Conservation (phyloP, 2,888 invertebrate genomes). For the Callyntrura guangdongensis region DNA sequence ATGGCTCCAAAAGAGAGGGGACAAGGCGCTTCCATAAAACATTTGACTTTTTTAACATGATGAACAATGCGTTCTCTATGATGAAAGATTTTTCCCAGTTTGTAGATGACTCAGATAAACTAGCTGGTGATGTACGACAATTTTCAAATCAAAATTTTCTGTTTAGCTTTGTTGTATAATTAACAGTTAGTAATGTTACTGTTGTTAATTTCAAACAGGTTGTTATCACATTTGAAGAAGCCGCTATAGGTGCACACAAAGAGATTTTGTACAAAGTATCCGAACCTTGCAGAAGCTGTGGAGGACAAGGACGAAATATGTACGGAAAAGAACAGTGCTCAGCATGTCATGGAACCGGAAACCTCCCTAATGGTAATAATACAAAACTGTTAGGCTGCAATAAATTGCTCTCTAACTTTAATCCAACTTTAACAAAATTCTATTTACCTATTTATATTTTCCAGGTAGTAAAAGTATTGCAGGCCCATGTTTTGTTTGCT, state of each 20-base stretch:
- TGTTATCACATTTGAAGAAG: constrained; percentile 96
- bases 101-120: not conserved
- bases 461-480: constrained; percentile 22
- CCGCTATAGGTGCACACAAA: constrained; percentile 98
- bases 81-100: constrained; percentile 24
- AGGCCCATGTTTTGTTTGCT: constrained; percentile 63
- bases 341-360: constrained; percentile 97
- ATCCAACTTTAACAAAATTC: no score
- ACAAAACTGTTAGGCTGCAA: no score
- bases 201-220: constrained; percentile 88
- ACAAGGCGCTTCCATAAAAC: constrained; percentile 37
- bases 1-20: constrained; percentile 5
- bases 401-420: no score
- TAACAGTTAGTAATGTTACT: no score
- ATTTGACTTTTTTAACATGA: constrained; percentile 51
- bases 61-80: constrained; percentile 55
- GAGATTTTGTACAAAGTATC: constrained; percentile 96
- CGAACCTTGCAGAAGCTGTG: constrained; percentile 96
- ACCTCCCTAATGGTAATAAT: constrained; percentile 45
- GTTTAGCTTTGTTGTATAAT: not conserved
- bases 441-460: no score
- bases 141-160: not conserved
- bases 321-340: constrained; percentile 96
- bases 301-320: constrained; percentile 93
- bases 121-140: constrained; percentile 72